These are phyloP conservation scores for Harpagoxenus sublaevis DNA, from an alignment of 2,888 invertebrate species.

Conservation along the genomic window DNA sequence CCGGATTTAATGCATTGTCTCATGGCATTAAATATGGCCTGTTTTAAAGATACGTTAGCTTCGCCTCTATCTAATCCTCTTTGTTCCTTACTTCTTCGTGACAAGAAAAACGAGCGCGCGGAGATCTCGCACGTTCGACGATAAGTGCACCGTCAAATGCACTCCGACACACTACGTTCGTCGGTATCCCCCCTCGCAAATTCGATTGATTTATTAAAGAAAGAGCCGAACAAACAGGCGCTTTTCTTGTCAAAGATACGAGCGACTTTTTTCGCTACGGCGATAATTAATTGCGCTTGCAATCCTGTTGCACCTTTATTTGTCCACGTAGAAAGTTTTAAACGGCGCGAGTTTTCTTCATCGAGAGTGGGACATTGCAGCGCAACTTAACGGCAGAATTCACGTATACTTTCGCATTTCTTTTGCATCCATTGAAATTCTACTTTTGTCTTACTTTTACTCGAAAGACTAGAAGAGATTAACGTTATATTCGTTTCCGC, in stretches of 20 bases:
- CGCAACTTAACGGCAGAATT: neutral
- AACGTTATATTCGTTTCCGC: neutral
- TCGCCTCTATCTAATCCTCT: constrained; percentile 37
- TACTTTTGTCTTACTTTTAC: neutral
- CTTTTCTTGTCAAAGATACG: constrained; percentile 5
- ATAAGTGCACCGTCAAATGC: constrained; percentile 52
- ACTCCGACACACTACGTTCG: constrained; percentile 27
- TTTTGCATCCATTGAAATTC: constrained; percentile 2
- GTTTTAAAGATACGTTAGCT: constrained; percentile 38
- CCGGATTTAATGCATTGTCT: neutral
- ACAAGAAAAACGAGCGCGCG: constrained; percentile 41
- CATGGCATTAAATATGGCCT: constrained; percentile 8
- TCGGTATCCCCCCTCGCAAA: constrained; percentile 24
- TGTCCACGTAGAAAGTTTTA: constrained; percentile 36
- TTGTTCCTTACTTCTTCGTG: neutral
- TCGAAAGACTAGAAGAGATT: neutral
- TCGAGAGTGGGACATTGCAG: neutral
- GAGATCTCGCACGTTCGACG: constrained; percentile 42
- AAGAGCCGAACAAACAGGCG: constrained; percentile 38
- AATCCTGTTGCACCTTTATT: constrained; percentile 32
- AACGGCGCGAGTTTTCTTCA: neutral
- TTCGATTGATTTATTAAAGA: constrained; percentile 47
- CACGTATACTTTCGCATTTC: neutral
- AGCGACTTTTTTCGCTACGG: constrained; percentile 43
- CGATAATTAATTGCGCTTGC: constrained; percentile 42